Evolutionary conservation across 2,888 invertebrate species (phyloP), one percentile per base, ranked within the genome.

Genomic region (Cyclophora albipunctata): DNA sequence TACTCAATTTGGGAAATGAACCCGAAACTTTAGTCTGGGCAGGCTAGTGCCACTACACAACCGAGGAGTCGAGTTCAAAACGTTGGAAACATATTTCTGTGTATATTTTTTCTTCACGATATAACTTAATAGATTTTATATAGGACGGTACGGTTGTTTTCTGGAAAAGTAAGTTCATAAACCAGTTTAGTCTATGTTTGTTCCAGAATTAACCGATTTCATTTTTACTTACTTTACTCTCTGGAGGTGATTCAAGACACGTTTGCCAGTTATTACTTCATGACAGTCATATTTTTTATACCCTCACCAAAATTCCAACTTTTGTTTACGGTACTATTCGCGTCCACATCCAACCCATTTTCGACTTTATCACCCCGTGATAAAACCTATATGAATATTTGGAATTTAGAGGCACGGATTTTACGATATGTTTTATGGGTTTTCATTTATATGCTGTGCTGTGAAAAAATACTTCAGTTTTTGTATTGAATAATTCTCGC

Each of bases 281-380:
- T 59, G 71, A 61, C 66, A 58, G 59, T 61, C 66, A 67, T 68
- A 67, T 70, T 68, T 69, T 71, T 73, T 72, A 69, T 59, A 68
- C 60, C 62, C 60, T 55, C 45, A 57, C 59, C 64, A 50, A 53
- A 59, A 51, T 44, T 55, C 50, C 45, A 43, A 43, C 43, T 52
- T 56, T 55, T 57, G 54, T 61, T 61, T 59, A 55, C 57, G 48
- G 44, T 47, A 41, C 50, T 46, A 43, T 41, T 34, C 34, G 7
- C 41, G 35, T 37, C 40, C 43, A 43, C 33, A 48, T 49, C 45
- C 6, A 35, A 42, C 33, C 46, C 48, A 58, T 49, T 53, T 46
- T 40, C 42, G 51, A 52, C 56, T 53, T 45, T 61, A 50, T 51
- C n/a, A 3, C 53, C 3, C 46, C 40, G 41, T 4, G 34, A 46